Percentiles rank a stretch among this genome's conserved stretches.
Evolutionary conservation across 2,888 invertebrate genomes (phyloP).

Genomic region (Zele albiditarsus): DNA sequence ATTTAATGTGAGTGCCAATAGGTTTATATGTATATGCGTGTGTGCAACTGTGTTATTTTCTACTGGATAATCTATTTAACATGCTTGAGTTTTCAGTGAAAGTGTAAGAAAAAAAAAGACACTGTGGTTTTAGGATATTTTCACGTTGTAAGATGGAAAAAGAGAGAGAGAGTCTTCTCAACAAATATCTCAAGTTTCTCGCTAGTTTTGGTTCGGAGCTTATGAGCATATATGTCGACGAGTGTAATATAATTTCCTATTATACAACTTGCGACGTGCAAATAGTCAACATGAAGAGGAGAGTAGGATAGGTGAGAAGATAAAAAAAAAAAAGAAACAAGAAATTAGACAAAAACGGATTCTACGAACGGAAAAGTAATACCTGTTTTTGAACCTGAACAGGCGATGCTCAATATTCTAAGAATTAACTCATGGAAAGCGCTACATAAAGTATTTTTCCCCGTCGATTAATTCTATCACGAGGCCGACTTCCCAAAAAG

Average conservation of each 20-base stretch:
- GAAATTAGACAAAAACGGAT: not conserved
- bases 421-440: slow-evolving; percentile 19
- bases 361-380: slow-evolving; percentile 18
- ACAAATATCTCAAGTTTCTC: too few relatives aligned
- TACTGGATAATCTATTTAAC: not conserved
- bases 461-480: not conserved
- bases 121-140: not conserved
- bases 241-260: not conserved
- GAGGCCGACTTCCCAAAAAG: not conserved
- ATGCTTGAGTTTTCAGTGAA: not conserved
- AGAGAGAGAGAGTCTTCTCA: not conserved
- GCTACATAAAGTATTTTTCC: not conserved
- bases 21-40: not conserved
- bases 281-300: not conserved
- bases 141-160: not conserved
- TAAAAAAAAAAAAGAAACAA: not conserved
- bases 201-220: not conserved
- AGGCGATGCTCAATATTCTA: slow-evolving; percentile 19
- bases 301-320: not conserved
- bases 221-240: not conserved
- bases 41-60: not conserved
- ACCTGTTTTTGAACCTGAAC: slow-evolving; percentile 6
- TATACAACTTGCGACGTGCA: not conserved
- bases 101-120: not conserved
- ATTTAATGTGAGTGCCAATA: not conserved